Evolutionary conservation across 2,113 vertebrate species (phyloP).

Genomic region (Camelus bactrianus): DNA sequence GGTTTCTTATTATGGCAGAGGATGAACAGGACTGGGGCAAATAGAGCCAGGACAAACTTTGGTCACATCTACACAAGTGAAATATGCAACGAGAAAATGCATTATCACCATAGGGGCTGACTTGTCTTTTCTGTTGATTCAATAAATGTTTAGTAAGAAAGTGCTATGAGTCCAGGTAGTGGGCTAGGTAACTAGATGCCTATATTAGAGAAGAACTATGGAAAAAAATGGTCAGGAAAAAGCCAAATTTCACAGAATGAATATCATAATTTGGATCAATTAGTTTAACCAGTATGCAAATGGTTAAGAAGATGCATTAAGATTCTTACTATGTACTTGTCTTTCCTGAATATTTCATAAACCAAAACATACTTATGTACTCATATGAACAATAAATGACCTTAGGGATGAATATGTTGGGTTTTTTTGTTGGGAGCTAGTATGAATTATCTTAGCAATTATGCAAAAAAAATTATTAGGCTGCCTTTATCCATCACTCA

Average conservation of each 20-base stretch:
- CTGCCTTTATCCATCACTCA: neutral
- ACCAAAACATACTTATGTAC: neutral
- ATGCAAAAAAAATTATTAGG: neutral
- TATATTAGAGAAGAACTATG: neutral
- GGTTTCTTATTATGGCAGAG: constrained; percentile 8
- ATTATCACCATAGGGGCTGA: neutral
- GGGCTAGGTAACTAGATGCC: neutral
- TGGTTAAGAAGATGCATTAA: constrained; percentile 1
- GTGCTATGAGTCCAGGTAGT: neutral
- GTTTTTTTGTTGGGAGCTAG: neutral
- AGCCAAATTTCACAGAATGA: neutral
- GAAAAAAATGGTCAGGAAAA: neutral
- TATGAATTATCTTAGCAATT: neutral
- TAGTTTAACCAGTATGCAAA: neutral
- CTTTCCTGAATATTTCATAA: constrained; percentile 12
- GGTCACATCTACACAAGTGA: neutral
- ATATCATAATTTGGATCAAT: neutral
- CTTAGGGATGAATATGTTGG: neutral
- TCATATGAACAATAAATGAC: neutral
- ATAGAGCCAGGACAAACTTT: constrained; percentile 17
- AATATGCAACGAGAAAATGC: neutral
- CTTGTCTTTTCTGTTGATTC: neutral
- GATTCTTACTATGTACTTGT: neutral
- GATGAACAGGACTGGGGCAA: neutral
- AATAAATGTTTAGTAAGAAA: neutral